A percentile compares a stretch with the other conserved stretches of the same genome.
phyloP scores from a whole-genome alignment of 2,888 invertebrate genomes.

The Nemotelus pantherinus region DNA sequence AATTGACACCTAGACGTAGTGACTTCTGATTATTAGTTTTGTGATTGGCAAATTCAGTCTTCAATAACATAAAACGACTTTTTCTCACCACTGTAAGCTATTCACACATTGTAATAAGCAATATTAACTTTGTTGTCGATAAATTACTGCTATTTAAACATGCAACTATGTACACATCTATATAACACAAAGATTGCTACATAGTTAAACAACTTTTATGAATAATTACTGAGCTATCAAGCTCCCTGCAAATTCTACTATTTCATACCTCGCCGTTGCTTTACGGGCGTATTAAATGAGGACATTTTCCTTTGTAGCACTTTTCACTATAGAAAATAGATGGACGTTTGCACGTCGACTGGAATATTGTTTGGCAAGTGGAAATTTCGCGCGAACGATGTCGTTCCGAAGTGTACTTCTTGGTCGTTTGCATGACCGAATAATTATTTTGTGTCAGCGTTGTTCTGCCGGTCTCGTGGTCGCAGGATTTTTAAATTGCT shows the following conservation, averaged over 20 bases:
- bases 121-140: conserved; percentile 27
- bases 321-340: conserved; percentile 11
- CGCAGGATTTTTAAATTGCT: conserved; percentile 2
- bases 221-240: conserved; percentile 49
- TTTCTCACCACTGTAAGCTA: neutral
- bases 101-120: conserved; percentile 5
- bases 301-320: conserved; percentile 24
- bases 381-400: conserved; percentile 41
- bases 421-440: conserved; percentile 26
- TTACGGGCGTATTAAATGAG: neutral
- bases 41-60: neutral
- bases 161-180: conserved; percentile 15
- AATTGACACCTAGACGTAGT: too few species aligned
- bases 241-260: conserved; percentile 28
- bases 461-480: conserved; percentile 5
- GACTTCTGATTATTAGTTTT: too few species aligned
- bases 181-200: conserved; percentile 30
- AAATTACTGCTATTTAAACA: conserved; percentile 33
- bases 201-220: conserved; percentile 47
- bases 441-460: conserved; percentile 48
- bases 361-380: conserved; percentile 47
- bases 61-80: neutral
- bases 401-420: neutral
- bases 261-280: neutral
- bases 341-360: conserved; percentile 37